Conservation (phyloP, 2,113 vertebrate species). For the rabbit (Oryctolagus cuniculus) region mOryCun1.1 NC_091450.1:12564001-12564500, state of each 20-base stretch:
- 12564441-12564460: neutral
- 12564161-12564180: neutral
- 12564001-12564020: too few species aligned
- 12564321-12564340: neutral
- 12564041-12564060: neutral
- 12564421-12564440: neutral
- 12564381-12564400: conserved; percentile 31
- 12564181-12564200: neutral
- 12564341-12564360: conserved; percentile 37
- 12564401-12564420: neutral
- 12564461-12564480: neutral
- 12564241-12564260: too few species aligned
- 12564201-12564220: too few species aligned
- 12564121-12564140: conserved; percentile 4
- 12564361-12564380: conserved; percentile 30
- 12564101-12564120: neutral
- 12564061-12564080: neutral
- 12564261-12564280: too few species aligned
- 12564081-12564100: neutral
- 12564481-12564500: neutral
- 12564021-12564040: neutral
- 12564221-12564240: too few species aligned
- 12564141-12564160: neutral
- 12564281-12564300: too few species aligned
- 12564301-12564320: neutral